Percentiles rank a stretch among this genome's conserved stretches.
phyloP scores from a whole-genome alignment of 1,140 invertebrate species.

The Pomacea maculata region DNA sequence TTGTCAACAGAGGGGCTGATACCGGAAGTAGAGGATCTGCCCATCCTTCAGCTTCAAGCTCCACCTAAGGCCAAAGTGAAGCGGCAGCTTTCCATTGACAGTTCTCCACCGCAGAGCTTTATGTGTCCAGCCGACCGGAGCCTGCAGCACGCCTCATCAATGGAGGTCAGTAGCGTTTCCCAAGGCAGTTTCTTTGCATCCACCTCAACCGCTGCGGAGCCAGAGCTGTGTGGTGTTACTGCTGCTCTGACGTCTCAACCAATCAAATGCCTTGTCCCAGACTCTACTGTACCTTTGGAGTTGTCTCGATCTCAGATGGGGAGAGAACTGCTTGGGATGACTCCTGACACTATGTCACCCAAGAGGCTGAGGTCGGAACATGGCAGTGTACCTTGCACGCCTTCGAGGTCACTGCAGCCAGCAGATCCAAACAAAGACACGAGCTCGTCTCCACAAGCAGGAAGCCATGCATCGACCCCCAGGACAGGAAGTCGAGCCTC shows the following conservation, averaged over 20 bases:
- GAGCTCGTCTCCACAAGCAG: no score
- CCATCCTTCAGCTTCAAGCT: constrained; percentile 24
- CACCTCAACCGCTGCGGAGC: background rate
- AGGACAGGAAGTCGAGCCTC: background rate
- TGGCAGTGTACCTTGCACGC: background rate
- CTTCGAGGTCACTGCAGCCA: background rate
- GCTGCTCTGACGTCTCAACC: background rate
- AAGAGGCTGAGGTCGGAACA: constrained; percentile 10
- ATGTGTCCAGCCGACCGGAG: background rate
- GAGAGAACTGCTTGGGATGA: background rate
- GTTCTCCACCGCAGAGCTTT: background rate
- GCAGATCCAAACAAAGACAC: no score
- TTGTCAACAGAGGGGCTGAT: background rate
- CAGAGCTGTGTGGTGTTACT: background rate
- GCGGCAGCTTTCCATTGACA: constrained; percentile 27
- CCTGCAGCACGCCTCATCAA: background rate
- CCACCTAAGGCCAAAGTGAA: constrained; percentile 28
- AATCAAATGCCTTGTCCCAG: background rate
- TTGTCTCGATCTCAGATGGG: background rate
- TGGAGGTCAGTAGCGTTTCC: background rate
- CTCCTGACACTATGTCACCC: background rate
- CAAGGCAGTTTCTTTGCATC: background rate
- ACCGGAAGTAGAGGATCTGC: constrained; percentile 15
- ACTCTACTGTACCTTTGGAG: no score
- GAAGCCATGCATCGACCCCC: no score